phyloP scores from a whole-genome alignment of 2,797 vertebrate genomes.

The Lepus oiostolus region DNA sequence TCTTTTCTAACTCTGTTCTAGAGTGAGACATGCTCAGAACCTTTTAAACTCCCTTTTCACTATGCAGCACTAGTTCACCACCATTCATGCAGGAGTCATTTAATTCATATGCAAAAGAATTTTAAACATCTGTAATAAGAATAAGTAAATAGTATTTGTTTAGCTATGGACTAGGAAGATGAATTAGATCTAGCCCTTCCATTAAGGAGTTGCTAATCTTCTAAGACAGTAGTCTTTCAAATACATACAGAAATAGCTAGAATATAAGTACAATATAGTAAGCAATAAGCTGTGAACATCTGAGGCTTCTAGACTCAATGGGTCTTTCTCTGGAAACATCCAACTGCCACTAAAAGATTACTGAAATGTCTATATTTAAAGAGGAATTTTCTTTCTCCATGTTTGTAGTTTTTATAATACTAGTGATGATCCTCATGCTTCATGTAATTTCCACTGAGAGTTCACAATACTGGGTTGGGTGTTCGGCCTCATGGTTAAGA shows the following conservation, averaged over 20 bases:
- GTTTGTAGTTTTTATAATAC: background rate
- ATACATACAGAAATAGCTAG: background rate
- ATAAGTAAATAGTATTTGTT: slow-evolving; percentile 28
- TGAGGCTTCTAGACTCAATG: background rate
- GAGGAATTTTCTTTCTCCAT: background rate
- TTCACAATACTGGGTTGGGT: background rate
- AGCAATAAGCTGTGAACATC: background rate
- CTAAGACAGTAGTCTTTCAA: background rate
- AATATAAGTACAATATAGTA: background rate
- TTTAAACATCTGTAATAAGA: background rate
- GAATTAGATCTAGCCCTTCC: background rate
- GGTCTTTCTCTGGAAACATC: background rate
- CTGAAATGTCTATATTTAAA: background rate
- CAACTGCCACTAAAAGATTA: background rate
- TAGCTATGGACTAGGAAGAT: background rate
- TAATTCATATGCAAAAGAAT: background rate
- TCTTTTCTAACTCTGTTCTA: background rate
- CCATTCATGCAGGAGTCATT: background rate
- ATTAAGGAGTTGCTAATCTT: background rate
- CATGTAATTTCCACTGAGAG: background rate
- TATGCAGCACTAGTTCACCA: background rate
- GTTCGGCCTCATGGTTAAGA: no score
- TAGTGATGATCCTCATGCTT: background rate
- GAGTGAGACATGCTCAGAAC: background rate
- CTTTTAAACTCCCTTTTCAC: background rate